Evolutionary conservation across 2,797 vertebrate species (phyloP).

Genomic region (Miopithecus talapoin): DNA sequence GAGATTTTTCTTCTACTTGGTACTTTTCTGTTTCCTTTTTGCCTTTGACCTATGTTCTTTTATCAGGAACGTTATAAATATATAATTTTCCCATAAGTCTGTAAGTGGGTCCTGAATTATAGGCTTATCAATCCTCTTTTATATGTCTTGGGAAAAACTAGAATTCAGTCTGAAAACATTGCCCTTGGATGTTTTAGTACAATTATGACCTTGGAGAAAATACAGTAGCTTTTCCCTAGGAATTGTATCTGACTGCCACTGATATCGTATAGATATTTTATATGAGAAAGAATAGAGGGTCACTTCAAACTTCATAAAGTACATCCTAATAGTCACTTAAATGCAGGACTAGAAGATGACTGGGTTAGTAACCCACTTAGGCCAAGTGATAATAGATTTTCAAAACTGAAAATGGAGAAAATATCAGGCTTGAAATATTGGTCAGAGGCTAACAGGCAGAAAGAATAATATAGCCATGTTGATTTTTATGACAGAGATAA

Average conservation of each 20-base stretch:
- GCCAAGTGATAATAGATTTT: slow-evolving; percentile 58
- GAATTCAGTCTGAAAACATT: slow-evolving; percentile 71
- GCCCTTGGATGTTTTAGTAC: slow-evolving; percentile 63
- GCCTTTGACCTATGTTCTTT: slow-evolving; percentile 70
- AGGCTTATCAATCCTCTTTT: slow-evolving; percentile 75
- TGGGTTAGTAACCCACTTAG: slow-evolving; percentile 63
- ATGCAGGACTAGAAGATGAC: slow-evolving; percentile 36
- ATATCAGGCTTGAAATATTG: slow-evolving; percentile 54
- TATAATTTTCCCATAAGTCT: slow-evolving; percentile 68
- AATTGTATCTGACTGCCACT: slow-evolving; percentile 60
- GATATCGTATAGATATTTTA: slow-evolving; percentile 67
- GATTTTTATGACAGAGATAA: slow-evolving; percentile 54
- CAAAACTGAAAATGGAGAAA: slow-evolving; percentile 62
- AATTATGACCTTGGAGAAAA: slow-evolving; percentile 71
- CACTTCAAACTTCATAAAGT: slow-evolving; percentile 75
- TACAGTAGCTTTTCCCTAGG: slow-evolving; percentile 58
- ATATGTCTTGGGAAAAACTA: slow-evolving; percentile 63
- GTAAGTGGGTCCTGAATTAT: slow-evolving; percentile 71
- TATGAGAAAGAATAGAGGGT: slow-evolving; percentile 64
- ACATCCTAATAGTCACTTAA: slow-evolving; percentile 48
- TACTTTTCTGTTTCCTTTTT: slow-evolving; percentile 57
- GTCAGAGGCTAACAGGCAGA: slow-evolving; percentile 11
- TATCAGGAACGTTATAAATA: slow-evolving; percentile 65
- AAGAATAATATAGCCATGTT: slow-evolving; percentile 44
- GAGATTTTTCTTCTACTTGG: not conserved